Evolutionary conservation across 2,888 invertebrate genomes (phyloP).

Genomic region (Heteropelma amictum): DNA sequence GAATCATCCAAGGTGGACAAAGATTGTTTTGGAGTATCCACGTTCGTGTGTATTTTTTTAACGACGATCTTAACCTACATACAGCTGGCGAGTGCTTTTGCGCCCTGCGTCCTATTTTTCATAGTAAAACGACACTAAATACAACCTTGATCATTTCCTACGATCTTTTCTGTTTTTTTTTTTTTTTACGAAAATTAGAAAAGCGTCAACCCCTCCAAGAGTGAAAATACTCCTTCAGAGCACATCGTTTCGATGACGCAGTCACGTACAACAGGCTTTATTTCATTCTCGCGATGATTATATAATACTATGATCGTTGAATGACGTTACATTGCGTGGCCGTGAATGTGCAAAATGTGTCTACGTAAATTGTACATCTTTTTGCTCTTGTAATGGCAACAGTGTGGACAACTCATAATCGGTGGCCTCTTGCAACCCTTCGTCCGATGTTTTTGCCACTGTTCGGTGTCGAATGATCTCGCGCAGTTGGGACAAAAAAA

Average conservation of each 20-base stretch:
- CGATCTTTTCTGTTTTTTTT: not conserved
- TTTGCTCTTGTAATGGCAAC: conserved; percentile 72
- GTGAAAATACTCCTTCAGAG: too few species aligned
- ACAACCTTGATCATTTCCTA: too few species aligned
- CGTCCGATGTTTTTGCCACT: conserved; percentile 77
- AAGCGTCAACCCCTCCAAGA: too few species aligned
- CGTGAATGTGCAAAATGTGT: conserved; percentile 71
- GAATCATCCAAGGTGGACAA: too few species aligned
- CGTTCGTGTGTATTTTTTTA: too few species aligned
- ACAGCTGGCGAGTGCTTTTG: too few species aligned
- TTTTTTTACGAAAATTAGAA: not conserved
- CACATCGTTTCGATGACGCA: not conserved
- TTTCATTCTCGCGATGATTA: not conserved
- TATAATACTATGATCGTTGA: conserved; percentile 28
- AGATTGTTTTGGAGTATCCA: too few species aligned
- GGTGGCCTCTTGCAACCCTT: conserved; percentile 77
- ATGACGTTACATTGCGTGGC: conserved; percentile 37
- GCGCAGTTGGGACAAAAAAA: conserved; percentile 80
- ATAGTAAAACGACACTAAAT: too few species aligned
- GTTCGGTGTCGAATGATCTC: conserved; percentile 81
- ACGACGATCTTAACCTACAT: too few species aligned
- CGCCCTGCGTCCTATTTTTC: too few species aligned
- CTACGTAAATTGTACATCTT: conserved; percentile 74
- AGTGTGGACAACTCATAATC: conserved; percentile 73
- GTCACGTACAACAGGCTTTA: not conserved